phyloP scores from a whole-genome alignment of 2,113 vertebrate species.

The Dasyurus viverrinus region DNA sequence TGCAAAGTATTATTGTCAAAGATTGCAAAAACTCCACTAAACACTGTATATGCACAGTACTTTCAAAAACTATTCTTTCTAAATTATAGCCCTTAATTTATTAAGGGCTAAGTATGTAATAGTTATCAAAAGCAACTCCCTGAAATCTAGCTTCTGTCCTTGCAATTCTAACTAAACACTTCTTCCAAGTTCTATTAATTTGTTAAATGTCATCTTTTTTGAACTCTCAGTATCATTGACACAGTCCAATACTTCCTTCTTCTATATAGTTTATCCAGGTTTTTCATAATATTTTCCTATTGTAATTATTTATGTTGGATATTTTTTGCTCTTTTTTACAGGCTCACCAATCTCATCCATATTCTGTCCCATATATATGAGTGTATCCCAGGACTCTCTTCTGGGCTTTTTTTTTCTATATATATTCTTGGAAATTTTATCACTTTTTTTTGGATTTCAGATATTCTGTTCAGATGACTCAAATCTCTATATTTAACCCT shows the following conservation, averaged over 20 bases:
- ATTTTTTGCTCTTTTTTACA: not conserved
- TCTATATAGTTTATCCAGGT: not conserved
- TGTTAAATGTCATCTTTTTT: not conserved
- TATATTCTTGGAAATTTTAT: not conserved
- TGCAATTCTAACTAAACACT: not conserved
- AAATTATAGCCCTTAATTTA: not conserved
- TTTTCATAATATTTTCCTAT: not conserved
- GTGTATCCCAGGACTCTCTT: not conserved
- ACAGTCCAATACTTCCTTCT: not conserved
- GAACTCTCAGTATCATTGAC: not conserved
- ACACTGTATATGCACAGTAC: not conserved
- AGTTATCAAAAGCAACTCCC: not conserved
- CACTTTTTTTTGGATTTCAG: not conserved
- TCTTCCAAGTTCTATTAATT: not conserved
- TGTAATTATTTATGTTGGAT: not conserved
- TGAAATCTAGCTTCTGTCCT: not conserved
- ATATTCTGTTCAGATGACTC: not conserved
- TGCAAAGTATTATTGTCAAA: not conserved
- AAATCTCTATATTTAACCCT: not conserved
- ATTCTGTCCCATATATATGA: not conserved
- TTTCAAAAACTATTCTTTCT: not conserved
- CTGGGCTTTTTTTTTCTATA: not conserved
- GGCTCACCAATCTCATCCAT: not conserved
- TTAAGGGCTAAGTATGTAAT: not conserved
- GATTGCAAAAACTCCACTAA: not conserved